Conservation (phyloP, 1,140 invertebrate species). For the Babylonia areolata region DNA sequence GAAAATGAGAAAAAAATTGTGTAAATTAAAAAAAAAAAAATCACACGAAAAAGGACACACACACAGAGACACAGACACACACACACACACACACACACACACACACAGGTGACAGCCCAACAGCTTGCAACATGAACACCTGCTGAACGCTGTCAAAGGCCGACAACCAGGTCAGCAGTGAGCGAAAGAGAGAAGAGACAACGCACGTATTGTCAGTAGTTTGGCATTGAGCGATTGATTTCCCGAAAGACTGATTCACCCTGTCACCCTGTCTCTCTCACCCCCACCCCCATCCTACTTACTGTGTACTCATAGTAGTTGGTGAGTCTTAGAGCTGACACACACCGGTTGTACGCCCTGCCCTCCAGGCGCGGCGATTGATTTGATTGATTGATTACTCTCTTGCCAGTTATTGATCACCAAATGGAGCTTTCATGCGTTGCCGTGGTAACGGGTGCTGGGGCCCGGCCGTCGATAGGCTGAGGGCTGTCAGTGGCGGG, state of each 20-base stretch:
- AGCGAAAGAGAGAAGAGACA: slow-evolving; percentile 1
- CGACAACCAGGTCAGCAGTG: not conserved
- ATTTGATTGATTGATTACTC: slow-evolving; percentile 42
- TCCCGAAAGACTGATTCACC: slow-evolving; percentile 18
- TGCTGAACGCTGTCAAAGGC: not conserved
- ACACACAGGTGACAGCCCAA: not conserved
- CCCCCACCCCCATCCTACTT: not conserved
- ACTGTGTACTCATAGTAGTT: no score
- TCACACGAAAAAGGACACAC: no score
- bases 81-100: slow-evolving; percentile 1
- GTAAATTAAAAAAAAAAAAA: no score
- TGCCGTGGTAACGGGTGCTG: slow-evolving; percentile 37
- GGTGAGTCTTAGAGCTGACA: no score
- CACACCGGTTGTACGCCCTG: not conserved
- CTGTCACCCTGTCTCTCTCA: not conserved
- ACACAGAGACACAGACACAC: not conserved
- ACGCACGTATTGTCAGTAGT: not conserved
- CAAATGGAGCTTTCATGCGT: slow-evolving; percentile 38
- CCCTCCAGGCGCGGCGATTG: slow-evolving; percentile 6
- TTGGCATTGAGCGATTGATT: slow-evolving; percentile 14
- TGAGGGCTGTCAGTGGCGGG: slow-evolving; percentile 10
- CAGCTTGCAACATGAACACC: no score
- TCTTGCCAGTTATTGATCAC: slow-evolving; percentile 42
- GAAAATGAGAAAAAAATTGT: no score
- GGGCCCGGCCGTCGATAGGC: slow-evolving; percentile 29